Conservation (phyloP, 2,113 vertebrate genomes). For the Noctilio leporinus region DNA sequence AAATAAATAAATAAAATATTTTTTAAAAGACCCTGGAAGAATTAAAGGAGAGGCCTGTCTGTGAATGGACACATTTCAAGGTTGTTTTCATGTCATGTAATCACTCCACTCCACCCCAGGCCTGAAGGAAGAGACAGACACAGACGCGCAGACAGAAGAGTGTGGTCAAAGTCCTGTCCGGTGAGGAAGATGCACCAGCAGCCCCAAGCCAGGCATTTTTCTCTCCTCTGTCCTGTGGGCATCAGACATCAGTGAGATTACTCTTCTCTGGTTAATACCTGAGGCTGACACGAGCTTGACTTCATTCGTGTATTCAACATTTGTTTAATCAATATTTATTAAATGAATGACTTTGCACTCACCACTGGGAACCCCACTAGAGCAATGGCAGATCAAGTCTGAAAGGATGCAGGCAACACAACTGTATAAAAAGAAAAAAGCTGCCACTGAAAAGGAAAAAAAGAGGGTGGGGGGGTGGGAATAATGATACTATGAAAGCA, state of each 20-base stretch:
- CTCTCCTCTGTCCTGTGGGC: neutral
- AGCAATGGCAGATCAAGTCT: neutral
- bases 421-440: neutral
- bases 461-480: too few species aligned
- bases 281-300: neutral
- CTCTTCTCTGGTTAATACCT: neutral
- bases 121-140: neutral
- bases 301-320: neutral
- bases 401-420: neutral
- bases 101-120: neutral
- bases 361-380: neutral
- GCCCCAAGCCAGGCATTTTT: neutral
- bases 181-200: neutral
- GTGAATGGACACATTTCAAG: neutral
- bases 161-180: neutral
- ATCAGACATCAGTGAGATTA: neutral
- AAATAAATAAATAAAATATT: too few species aligned
- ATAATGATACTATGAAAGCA: neutral
- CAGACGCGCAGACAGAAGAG: neutral
- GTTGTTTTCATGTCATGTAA: neutral
- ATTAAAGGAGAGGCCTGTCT: neutral
- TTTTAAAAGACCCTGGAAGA: neutral
- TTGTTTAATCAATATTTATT: neutral
- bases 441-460: too few species aligned
- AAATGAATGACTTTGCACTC: constrained; percentile 13